Percentiles rank a stretch among this genome's conserved stretches.
Evolutionary conservation across 2,113 vertebrate species (phyloP).

Genomic region (Calypte anna): DNA sequence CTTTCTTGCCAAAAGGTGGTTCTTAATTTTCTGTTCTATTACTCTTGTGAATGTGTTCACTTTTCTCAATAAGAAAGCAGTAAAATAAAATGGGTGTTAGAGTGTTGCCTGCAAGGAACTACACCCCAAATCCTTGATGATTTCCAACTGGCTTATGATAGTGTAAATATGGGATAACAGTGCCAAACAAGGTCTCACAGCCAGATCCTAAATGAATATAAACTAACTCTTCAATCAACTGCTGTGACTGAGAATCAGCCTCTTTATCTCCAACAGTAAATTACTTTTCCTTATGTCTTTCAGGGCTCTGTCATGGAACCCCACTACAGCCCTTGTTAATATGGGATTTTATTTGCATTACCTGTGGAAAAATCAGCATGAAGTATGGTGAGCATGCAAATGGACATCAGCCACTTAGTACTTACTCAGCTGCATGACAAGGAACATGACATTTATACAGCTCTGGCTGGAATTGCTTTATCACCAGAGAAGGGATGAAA

Average conservation of each 20-base stretch:
- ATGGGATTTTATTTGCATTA: not conserved
- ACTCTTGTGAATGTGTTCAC: not conserved
- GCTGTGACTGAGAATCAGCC: not conserved
- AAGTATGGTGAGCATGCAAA: rapidly evolving
- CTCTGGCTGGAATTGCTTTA: not conserved
- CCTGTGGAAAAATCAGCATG: not conserved
- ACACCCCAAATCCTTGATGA: not conserved
- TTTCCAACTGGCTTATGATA: not conserved
- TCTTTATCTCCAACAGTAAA: not conserved
- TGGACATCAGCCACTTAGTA: not conserved
- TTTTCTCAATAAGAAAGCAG: not conserved
- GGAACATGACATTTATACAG: not conserved
- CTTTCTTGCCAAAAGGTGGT: not conserved
- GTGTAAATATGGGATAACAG: not conserved
- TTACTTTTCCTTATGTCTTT: not conserved
- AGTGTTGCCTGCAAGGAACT: not conserved
- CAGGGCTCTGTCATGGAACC: not conserved
- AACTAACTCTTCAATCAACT: not conserved
- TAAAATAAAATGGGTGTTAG: not conserved
- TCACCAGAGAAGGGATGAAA: not conserved
- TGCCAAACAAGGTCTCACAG: not conserved
- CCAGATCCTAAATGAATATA: not conserved
- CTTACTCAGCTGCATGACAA: not conserved
- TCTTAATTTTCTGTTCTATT: not conserved
- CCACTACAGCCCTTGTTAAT: not conserved